These are phyloP conservation scores for Orthosia cruda DNA, from an alignment of 2,888 invertebrate genomes.

Conservation along the genomic window DNA sequence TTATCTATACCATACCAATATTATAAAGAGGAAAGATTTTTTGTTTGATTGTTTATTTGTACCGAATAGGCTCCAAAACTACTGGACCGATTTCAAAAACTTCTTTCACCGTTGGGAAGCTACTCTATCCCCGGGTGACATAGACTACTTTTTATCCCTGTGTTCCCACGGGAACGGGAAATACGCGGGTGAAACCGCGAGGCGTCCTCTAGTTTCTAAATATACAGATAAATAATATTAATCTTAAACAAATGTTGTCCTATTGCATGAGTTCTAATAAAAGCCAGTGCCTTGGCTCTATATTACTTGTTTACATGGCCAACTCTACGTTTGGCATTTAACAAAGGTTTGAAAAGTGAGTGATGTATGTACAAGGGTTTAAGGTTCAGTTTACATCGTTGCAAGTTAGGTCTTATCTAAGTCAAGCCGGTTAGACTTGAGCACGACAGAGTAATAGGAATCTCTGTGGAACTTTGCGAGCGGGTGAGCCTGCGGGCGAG, in stretches of 20 bases:
- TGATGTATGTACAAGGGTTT: constrained; percentile 76
- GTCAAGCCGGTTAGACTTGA: constrained; percentile 86
- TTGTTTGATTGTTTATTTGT: too few relatives aligned
- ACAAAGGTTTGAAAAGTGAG: constrained; percentile 74
- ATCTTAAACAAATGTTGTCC: constrained; percentile 1
- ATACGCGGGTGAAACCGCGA: too few relatives aligned
- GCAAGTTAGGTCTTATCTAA: constrained; percentile 84
- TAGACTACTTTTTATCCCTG: too few relatives aligned
- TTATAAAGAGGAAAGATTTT: too few relatives aligned
- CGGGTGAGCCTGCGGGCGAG: constrained; percentile 83
- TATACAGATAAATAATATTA: constrained; percentile 3
- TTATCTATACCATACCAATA: too few relatives aligned
- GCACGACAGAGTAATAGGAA: constrained; percentile 87
- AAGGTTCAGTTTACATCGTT: constrained; percentile 82
- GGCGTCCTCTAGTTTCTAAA: too few relatives aligned
- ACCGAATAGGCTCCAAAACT: too few relatives aligned
- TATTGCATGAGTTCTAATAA: constrained; percentile 5
- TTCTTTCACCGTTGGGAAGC: too few relatives aligned
- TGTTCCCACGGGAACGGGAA: too few relatives aligned
- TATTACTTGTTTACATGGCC: constrained; percentile 68
- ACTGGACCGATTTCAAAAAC: too few relatives aligned
- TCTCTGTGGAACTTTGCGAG: constrained; percentile 87
- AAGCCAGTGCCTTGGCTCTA: constrained; percentile 4
- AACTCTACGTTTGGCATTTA: constrained; percentile 69
- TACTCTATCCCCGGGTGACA: too few relatives aligned